phyloP scores from a whole-genome alignment of 2,113 vertebrate genomes.

The Gobius niger region DNA sequence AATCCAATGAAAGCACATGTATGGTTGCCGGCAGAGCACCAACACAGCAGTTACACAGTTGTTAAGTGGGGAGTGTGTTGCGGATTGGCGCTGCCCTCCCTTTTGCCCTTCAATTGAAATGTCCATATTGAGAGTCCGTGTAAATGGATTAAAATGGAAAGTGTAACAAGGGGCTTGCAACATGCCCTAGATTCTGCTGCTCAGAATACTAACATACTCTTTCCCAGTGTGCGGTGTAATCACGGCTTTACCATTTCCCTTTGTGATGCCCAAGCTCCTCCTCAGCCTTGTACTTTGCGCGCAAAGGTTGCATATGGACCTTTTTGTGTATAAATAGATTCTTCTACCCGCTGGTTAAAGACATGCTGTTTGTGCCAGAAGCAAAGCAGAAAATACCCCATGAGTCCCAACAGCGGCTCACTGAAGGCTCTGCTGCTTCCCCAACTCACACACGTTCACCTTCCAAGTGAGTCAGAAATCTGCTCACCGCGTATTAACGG shows the following conservation, averaged over 20 bases:
- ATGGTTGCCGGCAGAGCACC: conserved; percentile 40
- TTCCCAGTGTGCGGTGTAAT: conserved; percentile 31
- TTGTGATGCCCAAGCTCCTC: conserved; percentile 43
- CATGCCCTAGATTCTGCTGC: conserved; percentile 45
- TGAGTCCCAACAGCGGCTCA: not conserved
- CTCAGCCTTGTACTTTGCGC: conserved; percentile 11
- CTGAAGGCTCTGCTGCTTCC: conserved; percentile 19
- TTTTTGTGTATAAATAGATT: conserved; percentile 29
- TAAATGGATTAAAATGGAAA: conserved; percentile 59
- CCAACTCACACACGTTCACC: conserved; percentile 13
- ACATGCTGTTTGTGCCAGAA: conserved; percentile 11
- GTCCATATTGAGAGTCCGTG: conserved; percentile 40
- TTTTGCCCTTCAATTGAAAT: conserved; percentile 38
- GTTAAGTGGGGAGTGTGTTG: conserved; percentile 14
- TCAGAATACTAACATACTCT: conserved; percentile 10
- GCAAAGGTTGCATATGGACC: conserved; percentile 14
- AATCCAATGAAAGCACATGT: conserved; percentile 53
- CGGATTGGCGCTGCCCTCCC: conserved; percentile 7
- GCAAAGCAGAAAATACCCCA: not conserved
- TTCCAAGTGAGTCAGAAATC: conserved; percentile 35
- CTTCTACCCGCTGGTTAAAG: conserved; percentile 3
- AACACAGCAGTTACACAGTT: conserved; percentile 31
- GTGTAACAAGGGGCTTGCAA: conserved; percentile 25
- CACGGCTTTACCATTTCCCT: conserved; percentile 23
- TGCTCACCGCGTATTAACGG: conserved; percentile 38